Evolutionary conservation across 2,888 invertebrate genomes (phyloP).

Genomic region (Globia sparganii): DNA sequence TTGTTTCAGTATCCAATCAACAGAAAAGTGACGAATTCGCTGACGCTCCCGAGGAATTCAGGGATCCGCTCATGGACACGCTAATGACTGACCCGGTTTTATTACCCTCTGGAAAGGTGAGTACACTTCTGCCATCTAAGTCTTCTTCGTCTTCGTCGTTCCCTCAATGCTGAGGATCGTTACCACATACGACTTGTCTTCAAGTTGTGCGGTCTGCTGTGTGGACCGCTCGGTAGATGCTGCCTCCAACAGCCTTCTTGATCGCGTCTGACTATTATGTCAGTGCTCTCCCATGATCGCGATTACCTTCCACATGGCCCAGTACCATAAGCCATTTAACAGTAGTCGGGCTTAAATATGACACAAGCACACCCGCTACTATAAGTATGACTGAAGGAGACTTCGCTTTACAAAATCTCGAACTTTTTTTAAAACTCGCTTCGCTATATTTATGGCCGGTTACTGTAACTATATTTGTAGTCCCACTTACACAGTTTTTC

Average conservation of each 20-base stretch:
- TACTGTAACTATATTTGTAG: neutral
- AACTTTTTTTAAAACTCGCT: neutral
- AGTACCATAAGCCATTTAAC: neutral
- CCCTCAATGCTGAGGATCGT: too few species aligned
- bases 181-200: neutral
- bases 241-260: neutral
- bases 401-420: too few species aligned
- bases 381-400: neutral
- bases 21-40: slow-evolving; percentile 97
- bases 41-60: slow-evolving; percentile 98
- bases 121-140: neutral
- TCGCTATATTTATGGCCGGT: neutral
- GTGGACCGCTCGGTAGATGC: neutral
- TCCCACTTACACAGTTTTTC: neutral
- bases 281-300: neutral
- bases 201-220: neutral
- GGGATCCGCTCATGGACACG: slow-evolving; percentile 99
- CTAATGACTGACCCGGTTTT: slow-evolving; percentile 98
- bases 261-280: neutral
- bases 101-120: slow-evolving; percentile 95
- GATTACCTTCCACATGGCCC: neutral
- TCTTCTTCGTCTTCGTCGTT: neutral
- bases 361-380: too few species aligned
- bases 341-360: neutral
- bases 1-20: slow-evolving; percentile 92